Conservation (phyloP, 35 echinoderm and acorn worm species). For the Hemicentrotus pulcherrimus region DNA sequence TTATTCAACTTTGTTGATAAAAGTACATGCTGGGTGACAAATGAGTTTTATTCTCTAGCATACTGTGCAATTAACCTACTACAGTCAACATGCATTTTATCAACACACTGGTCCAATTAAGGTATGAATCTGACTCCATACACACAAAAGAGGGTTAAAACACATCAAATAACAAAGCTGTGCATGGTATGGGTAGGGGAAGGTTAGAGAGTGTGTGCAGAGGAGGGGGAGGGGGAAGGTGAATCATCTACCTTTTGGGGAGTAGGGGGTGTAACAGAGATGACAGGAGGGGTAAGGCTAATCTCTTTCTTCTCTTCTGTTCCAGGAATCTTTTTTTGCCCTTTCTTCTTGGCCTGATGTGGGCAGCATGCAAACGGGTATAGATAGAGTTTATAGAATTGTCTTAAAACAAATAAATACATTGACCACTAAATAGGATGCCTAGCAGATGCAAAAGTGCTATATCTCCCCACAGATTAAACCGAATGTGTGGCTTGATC, state of each 20-base stretch:
- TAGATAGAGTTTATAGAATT: not conserved
- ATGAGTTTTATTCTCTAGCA: too few species aligned
- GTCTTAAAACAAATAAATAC: not conserved
- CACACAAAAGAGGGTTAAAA: not conserved
- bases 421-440: not conserved
- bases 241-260: constrained; percentile 2
- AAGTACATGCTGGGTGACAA: too few species aligned
- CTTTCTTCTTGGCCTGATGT: not conserved
- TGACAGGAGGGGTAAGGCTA: constrained; percentile 13
- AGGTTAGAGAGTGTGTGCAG: not conserved
- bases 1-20: too few species aligned
- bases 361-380: not conserved
- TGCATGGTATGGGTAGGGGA: not conserved
- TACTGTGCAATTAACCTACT: too few species aligned
- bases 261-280: constrained; percentile 56
- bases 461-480: not conserved
- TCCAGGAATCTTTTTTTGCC: not conserved
- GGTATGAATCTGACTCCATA: too few species aligned
- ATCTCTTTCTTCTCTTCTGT: constrained; percentile 30
- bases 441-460: too few species aligned
- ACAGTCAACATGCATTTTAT: too few species aligned
- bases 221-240: not conserved
- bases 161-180: not conserved
- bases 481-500: not conserved
- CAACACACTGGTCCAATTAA: too few species aligned